Evolutionary conservation across 2,888 invertebrate genomes (phyloP).

Genomic region (Venusia cambrica): DNA sequence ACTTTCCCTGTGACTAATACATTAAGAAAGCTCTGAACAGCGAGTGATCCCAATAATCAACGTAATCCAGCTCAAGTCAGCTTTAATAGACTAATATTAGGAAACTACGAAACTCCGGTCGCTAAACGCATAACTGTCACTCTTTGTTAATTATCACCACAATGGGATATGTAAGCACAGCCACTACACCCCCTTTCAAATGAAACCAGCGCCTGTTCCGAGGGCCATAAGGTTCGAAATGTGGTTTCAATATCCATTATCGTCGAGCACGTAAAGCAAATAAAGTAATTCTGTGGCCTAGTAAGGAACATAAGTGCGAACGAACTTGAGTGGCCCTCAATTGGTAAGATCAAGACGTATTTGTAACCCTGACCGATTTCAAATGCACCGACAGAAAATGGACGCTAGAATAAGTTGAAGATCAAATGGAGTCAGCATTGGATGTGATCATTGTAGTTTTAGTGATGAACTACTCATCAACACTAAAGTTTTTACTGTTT

Average conservation of each 20-base stretch:
- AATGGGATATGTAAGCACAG: slow-evolving; percentile 30
- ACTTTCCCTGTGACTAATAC: slow-evolving; percentile 1
- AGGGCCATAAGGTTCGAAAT: slow-evolving; percentile 9
- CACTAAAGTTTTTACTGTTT: too few relatives aligned
- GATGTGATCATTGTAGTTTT: too few relatives aligned
- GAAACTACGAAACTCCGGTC: slow-evolving; percentile 40
- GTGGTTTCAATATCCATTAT: slow-evolving; percentile 12
- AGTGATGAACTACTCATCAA: too few relatives aligned
- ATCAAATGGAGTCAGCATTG: too few relatives aligned
- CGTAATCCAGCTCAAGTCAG: slow-evolving; percentile 19
- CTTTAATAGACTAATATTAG: slow-evolving; percentile 36
- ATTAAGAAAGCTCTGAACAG: not conserved
- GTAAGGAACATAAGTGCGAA: slow-evolving; percentile 14
- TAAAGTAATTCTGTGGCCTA: slow-evolving; percentile 25
- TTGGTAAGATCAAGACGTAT: slow-evolving; percentile 11
- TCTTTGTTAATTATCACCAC: slow-evolving; percentile 44
- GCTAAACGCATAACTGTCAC: slow-evolving; percentile 43
- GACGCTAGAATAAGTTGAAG: slow-evolving; percentile 1
- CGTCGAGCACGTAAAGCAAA: slow-evolving; percentile 24
- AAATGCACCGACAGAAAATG: slow-evolving; percentile 8
- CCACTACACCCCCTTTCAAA: slow-evolving; percentile 8
- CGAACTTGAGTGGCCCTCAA: slow-evolving; percentile 16
- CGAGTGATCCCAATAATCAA: slow-evolving; percentile 8
- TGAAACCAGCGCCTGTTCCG: slow-evolving; percentile 12
- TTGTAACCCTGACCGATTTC: slow-evolving; percentile 13